Evolutionary conservation across 2,888 invertebrate species (phyloP).

Genomic region (Antheraea assamensis): DNA sequence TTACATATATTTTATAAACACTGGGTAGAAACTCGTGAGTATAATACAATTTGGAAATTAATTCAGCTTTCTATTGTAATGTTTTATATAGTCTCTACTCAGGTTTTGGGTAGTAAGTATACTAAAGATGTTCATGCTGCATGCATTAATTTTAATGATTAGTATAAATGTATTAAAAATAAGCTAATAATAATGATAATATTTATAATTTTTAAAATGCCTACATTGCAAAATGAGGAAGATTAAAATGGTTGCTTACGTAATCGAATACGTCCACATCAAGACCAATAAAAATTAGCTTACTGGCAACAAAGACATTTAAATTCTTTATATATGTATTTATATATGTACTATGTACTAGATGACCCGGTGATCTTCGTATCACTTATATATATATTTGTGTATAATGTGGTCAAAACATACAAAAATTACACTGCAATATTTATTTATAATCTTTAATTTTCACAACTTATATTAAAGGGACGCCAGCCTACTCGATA

Average conservation of each 20-base stretch:
- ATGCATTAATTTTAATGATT: neutral
- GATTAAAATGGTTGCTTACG: too few relatives aligned
- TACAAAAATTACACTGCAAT: too few relatives aligned
- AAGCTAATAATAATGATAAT: neutral
- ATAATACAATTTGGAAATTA: neutral
- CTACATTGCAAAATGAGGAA: too few relatives aligned
- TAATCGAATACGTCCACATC: neutral
- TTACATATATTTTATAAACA: neutral
- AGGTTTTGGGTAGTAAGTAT: neutral
- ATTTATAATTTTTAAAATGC: neutral
- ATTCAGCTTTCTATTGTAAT: neutral
- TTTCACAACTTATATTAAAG: too few relatives aligned
- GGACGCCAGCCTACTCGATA: too few relatives aligned
- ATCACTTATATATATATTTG: too few relatives aligned
- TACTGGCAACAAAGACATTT: too few relatives aligned
- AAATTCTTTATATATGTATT: neutral
- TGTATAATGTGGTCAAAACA: too few relatives aligned
- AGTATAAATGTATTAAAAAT: conserved; percentile 2
- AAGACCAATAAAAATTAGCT: neutral
- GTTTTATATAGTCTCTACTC: neutral
- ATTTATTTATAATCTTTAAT: too few relatives aligned
- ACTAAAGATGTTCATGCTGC: neutral
- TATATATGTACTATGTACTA: too few relatives aligned
- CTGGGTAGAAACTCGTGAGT: neutral
- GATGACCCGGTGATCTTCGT: too few relatives aligned